Conservation (phyloP, 2,888 invertebrate species). For the Drosophila longiperda region DNA sequence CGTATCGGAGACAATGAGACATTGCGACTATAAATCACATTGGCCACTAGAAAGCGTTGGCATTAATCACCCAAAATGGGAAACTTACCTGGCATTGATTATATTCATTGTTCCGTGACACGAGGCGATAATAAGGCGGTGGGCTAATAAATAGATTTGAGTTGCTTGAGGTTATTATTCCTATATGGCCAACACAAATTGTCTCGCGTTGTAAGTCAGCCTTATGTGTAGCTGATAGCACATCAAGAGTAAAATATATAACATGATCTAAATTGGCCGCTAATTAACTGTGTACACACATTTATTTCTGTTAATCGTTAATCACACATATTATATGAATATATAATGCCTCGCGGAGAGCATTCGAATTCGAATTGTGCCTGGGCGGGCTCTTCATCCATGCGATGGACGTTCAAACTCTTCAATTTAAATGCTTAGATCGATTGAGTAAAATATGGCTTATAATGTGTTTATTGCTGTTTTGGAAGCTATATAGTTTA, state of each 20-base stretch:
- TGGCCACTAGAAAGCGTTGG: conserved; percentile 56
- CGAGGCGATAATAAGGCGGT: conserved; percentile 11
- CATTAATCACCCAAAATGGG: conserved; percentile 56
- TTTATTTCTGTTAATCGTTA: background rate
- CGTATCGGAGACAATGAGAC: conserved; percentile 9
- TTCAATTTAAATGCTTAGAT: background rate
- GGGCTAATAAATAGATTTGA: background rate
- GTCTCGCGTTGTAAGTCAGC: conserved; percentile 19
- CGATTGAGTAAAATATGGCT: background rate
- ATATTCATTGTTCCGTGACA: background rate
- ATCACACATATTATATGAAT: background rate
- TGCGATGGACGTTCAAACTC: background rate
- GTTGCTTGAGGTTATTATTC: background rate
- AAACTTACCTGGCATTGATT: conserved; percentile 30
- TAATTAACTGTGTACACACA: background rate
- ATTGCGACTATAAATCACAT: conserved; percentile 14
- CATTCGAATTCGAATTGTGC: background rate
- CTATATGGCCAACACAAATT: background rate
- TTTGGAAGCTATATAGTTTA: background rate
- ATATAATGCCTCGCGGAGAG: background rate
- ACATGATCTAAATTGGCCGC: background rate
- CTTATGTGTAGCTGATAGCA: conserved; percentile 24
- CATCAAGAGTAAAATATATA: conserved; percentile 9
- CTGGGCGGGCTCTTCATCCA: background rate
- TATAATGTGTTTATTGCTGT: background rate